A percentile compares a stretch with the other conserved stretches of the same genome.
phyloP scores from a whole-genome alignment of 2,113 vertebrate species.

The Pleuronectes platessa region DNA sequence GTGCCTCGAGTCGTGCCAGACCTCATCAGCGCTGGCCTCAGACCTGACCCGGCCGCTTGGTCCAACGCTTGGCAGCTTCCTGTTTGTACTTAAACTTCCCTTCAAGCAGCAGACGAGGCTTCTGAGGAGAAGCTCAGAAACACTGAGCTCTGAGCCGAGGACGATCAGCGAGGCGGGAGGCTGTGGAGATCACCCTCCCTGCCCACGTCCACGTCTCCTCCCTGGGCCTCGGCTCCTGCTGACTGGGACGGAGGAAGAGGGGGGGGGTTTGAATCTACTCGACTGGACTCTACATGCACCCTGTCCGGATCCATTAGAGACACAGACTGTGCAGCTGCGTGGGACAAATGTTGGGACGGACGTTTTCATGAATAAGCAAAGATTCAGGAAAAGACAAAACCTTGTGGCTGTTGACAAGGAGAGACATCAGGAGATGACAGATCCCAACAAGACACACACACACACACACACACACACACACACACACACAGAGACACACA shows the following conservation, averaged over 20 bases:
- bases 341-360: background rate
- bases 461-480: background rate
- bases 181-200: background rate
- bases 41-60: conserved; percentile 27
- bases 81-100: conserved; percentile 14
- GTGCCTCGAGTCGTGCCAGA: background rate
- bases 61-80: conserved; percentile 19
- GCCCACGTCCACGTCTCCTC: too few relatives aligned
- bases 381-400: background rate
- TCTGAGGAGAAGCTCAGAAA: background rate
- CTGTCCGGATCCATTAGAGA: background rate
- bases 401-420: background rate
- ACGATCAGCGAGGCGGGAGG: background rate
- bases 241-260: too few relatives aligned
- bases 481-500: background rate
- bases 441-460: background rate
- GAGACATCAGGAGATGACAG: background rate
- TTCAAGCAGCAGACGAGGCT: conserved; percentile 19
- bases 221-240: too few relatives aligned
- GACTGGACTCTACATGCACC: background rate
- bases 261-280: too few relatives aligned
- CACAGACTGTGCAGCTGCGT: background rate
- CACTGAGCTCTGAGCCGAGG: background rate
- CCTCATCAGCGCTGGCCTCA: conserved; percentile 11
- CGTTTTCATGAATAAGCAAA: background rate